Conservation (phyloP, 2,113 vertebrate genomes). For the Thermophis baileyi region DNA sequence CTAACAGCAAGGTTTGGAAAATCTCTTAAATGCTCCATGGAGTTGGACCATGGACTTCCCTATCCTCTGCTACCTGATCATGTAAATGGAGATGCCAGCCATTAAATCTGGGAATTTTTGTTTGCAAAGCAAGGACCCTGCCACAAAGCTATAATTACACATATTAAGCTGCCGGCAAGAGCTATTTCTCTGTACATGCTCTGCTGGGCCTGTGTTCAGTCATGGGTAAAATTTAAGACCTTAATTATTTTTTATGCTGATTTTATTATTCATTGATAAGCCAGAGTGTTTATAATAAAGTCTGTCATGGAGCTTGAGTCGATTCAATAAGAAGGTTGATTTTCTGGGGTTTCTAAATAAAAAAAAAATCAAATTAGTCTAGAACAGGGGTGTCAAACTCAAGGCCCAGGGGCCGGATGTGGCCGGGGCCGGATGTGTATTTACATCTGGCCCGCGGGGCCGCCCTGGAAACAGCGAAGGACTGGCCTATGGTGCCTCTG, state of each 20-base stretch:
- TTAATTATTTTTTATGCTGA: not conserved
- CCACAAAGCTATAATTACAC: not conserved
- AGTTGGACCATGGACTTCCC: not conserved
- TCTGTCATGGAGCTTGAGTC: not conserved
- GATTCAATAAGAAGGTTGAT: not conserved
- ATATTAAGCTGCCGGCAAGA: not conserved
- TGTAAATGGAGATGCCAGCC: not conserved
- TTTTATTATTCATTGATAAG: not conserved
- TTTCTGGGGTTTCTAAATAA: not conserved
- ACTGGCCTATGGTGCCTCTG: too few relatives aligned
- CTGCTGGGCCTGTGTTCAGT: not conserved
- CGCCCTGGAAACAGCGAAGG: too few relatives aligned
- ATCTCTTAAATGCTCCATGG: not conserved
- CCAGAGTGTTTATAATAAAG: not conserved
- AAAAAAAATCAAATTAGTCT: not conserved
- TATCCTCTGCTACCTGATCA: not conserved
- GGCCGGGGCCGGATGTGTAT: too few relatives aligned
- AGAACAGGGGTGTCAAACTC: too few relatives aligned
- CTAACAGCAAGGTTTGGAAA: not conserved
- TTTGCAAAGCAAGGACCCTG: not conserved
- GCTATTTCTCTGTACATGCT: not conserved
- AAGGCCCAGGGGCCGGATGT: too few relatives aligned
- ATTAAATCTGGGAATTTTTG: not conserved
- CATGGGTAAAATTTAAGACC: not conserved
- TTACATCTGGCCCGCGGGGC: too few relatives aligned